Evolutionary conservation across 2,888 invertebrate genomes (phyloP), one percentile per base, ranked within the genome.

Genomic region (Aproaerema taeniolella): DNA sequence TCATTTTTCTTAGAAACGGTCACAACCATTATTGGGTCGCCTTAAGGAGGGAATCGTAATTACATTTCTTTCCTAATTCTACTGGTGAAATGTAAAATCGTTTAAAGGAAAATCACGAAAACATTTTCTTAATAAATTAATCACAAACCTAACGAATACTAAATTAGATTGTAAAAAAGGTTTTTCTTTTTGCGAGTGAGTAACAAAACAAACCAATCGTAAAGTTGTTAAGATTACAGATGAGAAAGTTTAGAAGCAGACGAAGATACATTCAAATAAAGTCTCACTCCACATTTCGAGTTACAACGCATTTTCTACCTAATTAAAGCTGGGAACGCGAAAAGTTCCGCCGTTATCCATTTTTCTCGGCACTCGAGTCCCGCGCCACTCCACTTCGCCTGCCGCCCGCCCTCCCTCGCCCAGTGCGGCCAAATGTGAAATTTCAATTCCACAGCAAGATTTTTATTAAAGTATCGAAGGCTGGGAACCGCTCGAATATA

Each of bases 371-470:
- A 52, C 43, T 49, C 53, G 42, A 51, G 38, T 47, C 46, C 46
- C 46, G 41, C 2, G 26, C 1, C 15, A 40, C 52, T 47, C 52
- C 48, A 29, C 49, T 31, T 52, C 44, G 52, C 52, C 56, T 6
- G 1, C n/a, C 34, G 8, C 35, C 1, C 15, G 40, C 52, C 47
- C 52, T 47, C 30, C 49, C 32, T 52, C 44, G 52, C 52, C 56
- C 61, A 52, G 60, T 63, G 65, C 70, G 60, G 60, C 58, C 55
- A 67, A 69, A 74, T 71, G 67, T 68, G 63, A 79, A 76, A 74
- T 77, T 79, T 78, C 73, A 77, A 79, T 80, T 76, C 58, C 58
- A 58, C 52, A 56, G 62, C 54, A 68, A 70, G 61, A 72, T 72
- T 77, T 74, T 78, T 77, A 74, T 67, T 72, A 66, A 68, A 62